phyloP scores from a whole-genome alignment of 2,888 invertebrate genomes.

The Villa cingulata region DNA sequence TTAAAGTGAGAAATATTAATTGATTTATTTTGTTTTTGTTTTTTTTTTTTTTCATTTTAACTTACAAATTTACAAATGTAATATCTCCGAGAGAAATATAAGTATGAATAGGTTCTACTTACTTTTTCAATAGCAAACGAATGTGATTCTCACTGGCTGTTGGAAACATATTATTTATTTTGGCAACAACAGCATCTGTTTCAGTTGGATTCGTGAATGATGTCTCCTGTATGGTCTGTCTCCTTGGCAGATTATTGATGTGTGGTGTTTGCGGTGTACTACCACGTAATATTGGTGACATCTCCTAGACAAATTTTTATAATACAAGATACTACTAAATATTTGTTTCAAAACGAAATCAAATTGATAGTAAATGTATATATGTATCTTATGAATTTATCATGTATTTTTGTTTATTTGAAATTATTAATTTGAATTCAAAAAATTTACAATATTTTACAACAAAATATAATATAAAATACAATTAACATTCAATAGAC shows the following conservation, averaged over 20 bases:
- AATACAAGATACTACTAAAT: too few species aligned
- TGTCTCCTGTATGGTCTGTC: slow-evolving; percentile 42
- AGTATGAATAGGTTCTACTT: slow-evolving; percentile 35
- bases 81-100: neutral
- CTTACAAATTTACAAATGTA: neutral
- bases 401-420: too few species aligned
- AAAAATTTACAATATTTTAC: too few species aligned
- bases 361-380: too few species aligned
- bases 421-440: too few species aligned
- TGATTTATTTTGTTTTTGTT: neutral
- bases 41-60: too few species aligned
- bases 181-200: slow-evolving; percentile 59
- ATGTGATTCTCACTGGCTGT: slow-evolving; percentile 83
- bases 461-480: too few species aligned
- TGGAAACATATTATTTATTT: slow-evolving; percentile 78
- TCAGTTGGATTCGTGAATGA: slow-evolving; percentile 48
- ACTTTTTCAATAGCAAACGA: slow-evolving; percentile 76
- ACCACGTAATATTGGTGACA: slow-evolving; percentile 29
- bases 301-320: too few species aligned
- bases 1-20: slow-evolving; percentile 1
- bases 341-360: too few species aligned
- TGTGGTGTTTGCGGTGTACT: slow-evolving; percentile 23
- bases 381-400: too few species aligned
- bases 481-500: too few species aligned
- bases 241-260: slow-evolving; percentile 25